These are phyloP conservation scores for Chalcis sispes DNA, from an alignment of 2,888 invertebrate genomes.

Conservation along the genomic window DNA sequence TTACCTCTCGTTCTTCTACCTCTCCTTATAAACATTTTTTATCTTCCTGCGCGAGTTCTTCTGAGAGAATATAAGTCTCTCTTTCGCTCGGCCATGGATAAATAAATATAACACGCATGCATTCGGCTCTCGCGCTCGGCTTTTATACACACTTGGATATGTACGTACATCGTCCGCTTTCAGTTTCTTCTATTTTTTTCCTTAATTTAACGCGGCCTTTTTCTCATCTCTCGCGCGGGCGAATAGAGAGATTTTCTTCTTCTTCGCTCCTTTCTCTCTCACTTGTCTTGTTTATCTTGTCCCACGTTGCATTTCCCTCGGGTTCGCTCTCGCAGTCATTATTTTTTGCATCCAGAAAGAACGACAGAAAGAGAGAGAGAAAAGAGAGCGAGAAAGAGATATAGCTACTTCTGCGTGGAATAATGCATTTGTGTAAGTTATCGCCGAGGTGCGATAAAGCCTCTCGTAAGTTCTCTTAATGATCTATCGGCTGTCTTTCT, in stretches of 20 bases:
- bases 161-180: neutral
- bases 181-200: neutral
- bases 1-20: too few relatives aligned
- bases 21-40: too few relatives aligned
- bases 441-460: conserved; percentile 26
- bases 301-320: conserved; percentile 8
- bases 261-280: neutral
- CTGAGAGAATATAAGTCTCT: conserved; percentile 18
- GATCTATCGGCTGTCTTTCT: conserved; percentile 46
- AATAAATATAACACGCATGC: conserved; percentile 24
- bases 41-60: neutral
- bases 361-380: neutral
- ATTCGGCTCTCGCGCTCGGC: neutral
- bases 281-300: conserved; percentile 33
- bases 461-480: conserved; percentile 50
- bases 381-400: too few relatives aligned
- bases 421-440: neutral
- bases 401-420: conserved; percentile 27
- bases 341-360: neutral
- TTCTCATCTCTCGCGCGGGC: neutral
- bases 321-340: neutral
- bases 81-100: neutral
- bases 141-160: neutral
- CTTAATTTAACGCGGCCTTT: neutral
- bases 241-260: neutral